Base-by-base conservation (phyloP, 2,113 vertebrate genomes). In the Leucoraja erinaceus region DNA sequence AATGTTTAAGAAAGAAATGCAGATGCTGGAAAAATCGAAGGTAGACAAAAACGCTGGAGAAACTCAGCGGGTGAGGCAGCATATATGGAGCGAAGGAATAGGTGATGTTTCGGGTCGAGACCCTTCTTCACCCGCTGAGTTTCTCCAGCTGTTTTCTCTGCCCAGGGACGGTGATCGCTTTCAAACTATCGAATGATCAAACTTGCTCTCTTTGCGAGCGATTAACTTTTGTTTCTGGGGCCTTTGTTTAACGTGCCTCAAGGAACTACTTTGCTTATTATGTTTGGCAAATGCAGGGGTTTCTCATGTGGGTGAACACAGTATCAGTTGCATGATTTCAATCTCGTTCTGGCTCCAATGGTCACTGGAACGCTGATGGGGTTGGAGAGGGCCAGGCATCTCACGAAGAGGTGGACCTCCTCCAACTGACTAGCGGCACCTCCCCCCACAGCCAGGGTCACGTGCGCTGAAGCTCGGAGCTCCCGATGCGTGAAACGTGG, bases 241-340 rank as follows among this genome's bases (percentile, higher is more conserved):
- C 47, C 59, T 84, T 28, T 84, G 54, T 11, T 59, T 22, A 84
- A 84, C 20, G 47, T 56, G 8, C 54, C 54, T 84, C 59, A 28
- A 61, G n/a, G 28, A 84, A 84, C 12, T 47, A 12, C 22, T 6
- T 61, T 84, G 81, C 54, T 61, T 59, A 84, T 84, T 84, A 84
- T 56, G 81, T 28, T 84, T 84, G 81, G 81, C 81, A 25, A 28
- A 59, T 28, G 9, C 56, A 84, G 54, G 28, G 38, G 9, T 54
- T n/a, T 84, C n/a, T 84, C 54, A n/a, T 84, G 59, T 84, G 22
- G n/a, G 81, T 4, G 56, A 84, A 25, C 12, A 61, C 54, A 84
- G 12, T 59, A 84, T 84, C n/a, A 28, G 28, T 61, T 84, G 54
- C 81, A n/a, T 84, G 22, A 84, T 84, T 84, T 84, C 81, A 84